Evolutionary conservation across 2,113 vertebrate genomes (phyloP).

Genomic region (Forbesichthys papilliferus): DNA sequence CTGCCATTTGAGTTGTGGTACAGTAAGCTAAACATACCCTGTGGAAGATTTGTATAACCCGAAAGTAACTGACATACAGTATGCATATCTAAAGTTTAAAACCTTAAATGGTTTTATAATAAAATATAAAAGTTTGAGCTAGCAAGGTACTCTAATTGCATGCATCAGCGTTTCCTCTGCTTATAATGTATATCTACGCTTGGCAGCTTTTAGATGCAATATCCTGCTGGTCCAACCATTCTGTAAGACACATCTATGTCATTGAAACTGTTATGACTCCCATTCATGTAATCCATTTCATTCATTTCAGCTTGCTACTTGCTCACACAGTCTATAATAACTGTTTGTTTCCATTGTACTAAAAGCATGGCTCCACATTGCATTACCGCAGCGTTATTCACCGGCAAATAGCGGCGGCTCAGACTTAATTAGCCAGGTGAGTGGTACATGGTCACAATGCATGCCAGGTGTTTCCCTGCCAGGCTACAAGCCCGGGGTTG

Average conservation of each 20-base stretch:
- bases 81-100: background rate
- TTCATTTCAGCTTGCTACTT: no score
- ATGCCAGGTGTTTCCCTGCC: background rate
- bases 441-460: background rate
- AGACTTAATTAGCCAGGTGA: conserved; percentile 39
- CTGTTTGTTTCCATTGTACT: background rate
- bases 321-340: no score
- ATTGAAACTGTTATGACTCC: no score
- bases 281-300: no score
- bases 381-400: conserved; percentile 26
- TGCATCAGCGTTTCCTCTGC: no score
- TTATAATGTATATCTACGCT: no score
- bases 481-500: conserved; percentile 15
- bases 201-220: no score
- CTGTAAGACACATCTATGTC: no score
- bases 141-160: background rate
- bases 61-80: background rate
- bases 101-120: no score
- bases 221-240: no score
- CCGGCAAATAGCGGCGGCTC: conserved; percentile 7
- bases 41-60: background rate
- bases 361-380: conserved; percentile 4
- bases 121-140: background rate
- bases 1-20: background rate
- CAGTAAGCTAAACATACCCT: background rate